These are phyloP conservation scores for Melanotaenia trifasciata DNA, from an alignment of 2,797 vertebrate genomes.

Conservation along the genomic window DNA sequence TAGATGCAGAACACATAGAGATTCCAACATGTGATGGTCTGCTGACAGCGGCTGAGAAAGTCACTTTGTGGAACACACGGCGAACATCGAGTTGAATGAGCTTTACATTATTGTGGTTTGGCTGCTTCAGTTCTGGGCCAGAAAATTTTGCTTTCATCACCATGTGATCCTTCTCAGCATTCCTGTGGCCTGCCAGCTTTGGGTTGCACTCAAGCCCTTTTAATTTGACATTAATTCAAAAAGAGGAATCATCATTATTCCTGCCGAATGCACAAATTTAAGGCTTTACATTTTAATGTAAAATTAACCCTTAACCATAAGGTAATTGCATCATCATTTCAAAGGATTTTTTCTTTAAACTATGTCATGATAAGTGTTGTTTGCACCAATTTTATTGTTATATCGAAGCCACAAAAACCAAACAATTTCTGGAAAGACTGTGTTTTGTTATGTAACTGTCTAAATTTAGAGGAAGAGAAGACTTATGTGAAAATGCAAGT, in stretches of 20 bases:
- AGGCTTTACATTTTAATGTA: not conserved
- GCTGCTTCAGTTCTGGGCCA: slow-evolving; percentile 33
- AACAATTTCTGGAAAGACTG: not conserved
- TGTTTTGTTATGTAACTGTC: not conserved
- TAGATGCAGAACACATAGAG: slow-evolving; percentile 21
- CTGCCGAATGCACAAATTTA: not conserved
- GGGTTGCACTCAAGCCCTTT: slow-evolving; percentile 9
- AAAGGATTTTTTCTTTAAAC: not conserved
- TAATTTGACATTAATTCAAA: slow-evolving; percentile 23
- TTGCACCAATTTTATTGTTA: not conserved
- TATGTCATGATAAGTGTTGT: not conserved
- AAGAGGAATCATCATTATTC: slow-evolving; percentile 1
- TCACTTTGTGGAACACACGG: slow-evolving; percentile 22
- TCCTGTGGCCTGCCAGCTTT: slow-evolving; percentile 23
- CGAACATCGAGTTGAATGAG: slow-evolving; percentile 48
- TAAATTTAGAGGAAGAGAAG: not conserved
- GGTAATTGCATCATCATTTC: not conserved
- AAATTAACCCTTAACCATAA: not conserved
- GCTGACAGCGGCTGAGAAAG: slow-evolving; percentile 43
- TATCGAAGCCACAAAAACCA: not conserved
- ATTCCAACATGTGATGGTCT: slow-evolving; percentile 68
- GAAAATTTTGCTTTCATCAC: slow-evolving; percentile 53
- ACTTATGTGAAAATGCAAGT: not conserved
- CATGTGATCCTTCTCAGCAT: slow-evolving; percentile 24
- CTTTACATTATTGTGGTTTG: slow-evolving; percentile 57